Conservation (phyloP, 2,113 vertebrate species). For the Platycercus adscitus region DNA sequence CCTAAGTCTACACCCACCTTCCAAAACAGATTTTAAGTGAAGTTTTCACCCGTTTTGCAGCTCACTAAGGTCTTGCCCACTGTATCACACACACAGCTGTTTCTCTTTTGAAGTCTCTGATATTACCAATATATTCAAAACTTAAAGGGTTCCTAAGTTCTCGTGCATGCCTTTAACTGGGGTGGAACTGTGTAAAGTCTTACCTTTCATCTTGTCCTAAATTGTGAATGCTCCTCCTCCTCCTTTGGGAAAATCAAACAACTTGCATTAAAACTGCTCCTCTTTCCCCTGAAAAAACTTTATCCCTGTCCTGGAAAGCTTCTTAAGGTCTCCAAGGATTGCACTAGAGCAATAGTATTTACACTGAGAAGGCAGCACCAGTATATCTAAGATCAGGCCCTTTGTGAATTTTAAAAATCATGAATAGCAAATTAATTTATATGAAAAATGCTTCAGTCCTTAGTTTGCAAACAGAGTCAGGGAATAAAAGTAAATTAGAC, state of each 20-base stretch:
- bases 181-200: neutral
- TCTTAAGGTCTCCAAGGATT: neutral
- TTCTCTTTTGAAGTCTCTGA: neutral
- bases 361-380: neutral
- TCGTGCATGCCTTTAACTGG: neutral
- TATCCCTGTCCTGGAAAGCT: neutral
- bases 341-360: neutral
- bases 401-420: neutral
- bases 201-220: neutral
- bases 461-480: neutral
- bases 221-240: neutral
- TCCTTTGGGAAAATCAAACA: neutral
- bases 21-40: neutral
- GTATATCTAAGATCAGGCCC: neutral
- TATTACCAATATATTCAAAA: neutral
- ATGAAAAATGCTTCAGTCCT: neutral
- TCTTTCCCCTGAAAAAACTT: neutral
- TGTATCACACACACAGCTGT: neutral
- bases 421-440: neutral
- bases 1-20: neutral
- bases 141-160: neutral
- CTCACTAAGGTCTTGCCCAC: neutral
- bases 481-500: neutral
- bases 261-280: neutral
- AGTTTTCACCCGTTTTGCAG: neutral